Conservation (phyloP, 2,113 vertebrate species). For the Rhea americana region DNA sequence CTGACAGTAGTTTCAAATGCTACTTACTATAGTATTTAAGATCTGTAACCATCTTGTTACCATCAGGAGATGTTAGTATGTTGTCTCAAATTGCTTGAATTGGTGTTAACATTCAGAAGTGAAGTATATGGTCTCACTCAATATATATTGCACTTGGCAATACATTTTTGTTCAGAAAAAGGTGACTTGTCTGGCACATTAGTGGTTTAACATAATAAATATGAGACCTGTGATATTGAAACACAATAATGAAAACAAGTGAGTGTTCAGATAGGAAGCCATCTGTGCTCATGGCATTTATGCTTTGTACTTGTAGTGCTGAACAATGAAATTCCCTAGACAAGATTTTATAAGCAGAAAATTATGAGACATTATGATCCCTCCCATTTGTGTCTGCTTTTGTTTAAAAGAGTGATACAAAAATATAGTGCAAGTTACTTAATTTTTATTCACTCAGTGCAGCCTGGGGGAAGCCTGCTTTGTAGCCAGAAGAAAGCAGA, state of each 20-base stretch:
- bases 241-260: conserved; percentile 67
- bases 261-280: conserved; percentile 57
- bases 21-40: neutral
- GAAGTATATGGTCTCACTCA: neutral
- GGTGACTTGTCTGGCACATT: conserved; percentile 48
- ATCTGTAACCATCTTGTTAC: neutral
- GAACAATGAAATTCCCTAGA: conserved; percentile 46
- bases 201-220: conserved; percentile 55
- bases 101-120: neutral
- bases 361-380: neutral
- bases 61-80: neutral
- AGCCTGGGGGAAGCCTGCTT: neutral
- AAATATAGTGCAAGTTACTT: neutral
- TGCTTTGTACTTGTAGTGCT: conserved; percentile 34
- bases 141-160: neutral
- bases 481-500: neutral
- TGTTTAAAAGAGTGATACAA: neutral
- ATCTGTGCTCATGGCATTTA: conserved; percentile 66
- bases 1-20: neutral
- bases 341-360: conserved; percentile 39
- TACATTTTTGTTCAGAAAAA: conserved; percentile 31
- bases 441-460: neutral
- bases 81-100: neutral
- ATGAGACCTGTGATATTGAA: conserved; percentile 59
- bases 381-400: conserved; percentile 17